Evolutionary conservation across 1,140 invertebrate species (phyloP).

Genomic region (Hyles vespertilio): DNA sequence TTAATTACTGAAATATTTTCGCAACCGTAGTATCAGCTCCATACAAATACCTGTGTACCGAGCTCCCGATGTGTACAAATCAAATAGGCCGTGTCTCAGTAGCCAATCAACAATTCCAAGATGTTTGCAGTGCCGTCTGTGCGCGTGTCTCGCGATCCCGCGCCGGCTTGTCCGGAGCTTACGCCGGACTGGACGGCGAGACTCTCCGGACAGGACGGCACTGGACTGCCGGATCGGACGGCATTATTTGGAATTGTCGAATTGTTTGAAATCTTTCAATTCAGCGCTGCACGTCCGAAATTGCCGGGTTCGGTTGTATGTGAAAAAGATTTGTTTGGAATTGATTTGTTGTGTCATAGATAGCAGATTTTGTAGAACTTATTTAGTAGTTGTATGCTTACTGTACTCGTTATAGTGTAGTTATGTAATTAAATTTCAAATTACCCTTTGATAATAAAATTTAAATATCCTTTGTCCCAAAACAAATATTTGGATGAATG

Average conservation of each 20-base stretch:
- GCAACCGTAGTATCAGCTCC: conserved; percentile 33
- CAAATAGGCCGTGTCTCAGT: conserved; percentile 52
- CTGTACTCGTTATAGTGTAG: too few relatives aligned
- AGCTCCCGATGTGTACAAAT: conserved; percentile 50
- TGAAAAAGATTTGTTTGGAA: too few relatives aligned
- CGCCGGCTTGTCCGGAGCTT: conserved; percentile 11
- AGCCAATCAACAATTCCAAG: conserved; percentile 63
- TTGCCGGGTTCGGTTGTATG: neutral
- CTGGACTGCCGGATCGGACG: neutral
- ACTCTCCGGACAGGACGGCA: neutral
- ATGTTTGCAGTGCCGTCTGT: conserved; percentile 42
- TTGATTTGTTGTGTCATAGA: too few relatives aligned
- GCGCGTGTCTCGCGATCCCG: conserved; percentile 15
- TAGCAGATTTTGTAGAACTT: too few relatives aligned
- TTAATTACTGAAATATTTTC: too few relatives aligned
- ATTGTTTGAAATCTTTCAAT: conserved; percentile 9
- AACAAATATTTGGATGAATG: too few relatives aligned
- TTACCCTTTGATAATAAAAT: too few relatives aligned
- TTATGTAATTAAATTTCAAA: too few relatives aligned
- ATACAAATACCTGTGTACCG: conserved; percentile 11
- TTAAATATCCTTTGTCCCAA: too few relatives aligned
- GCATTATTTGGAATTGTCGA: conserved; percentile 1
- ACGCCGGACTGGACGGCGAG: conserved; percentile 12
- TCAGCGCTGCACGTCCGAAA: neutral
- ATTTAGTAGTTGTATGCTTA: too few relatives aligned